These are phyloP conservation scores for Perithous albicinctus DNA, from an alignment of 2,888 invertebrate species.

Conservation along the genomic window DNA sequence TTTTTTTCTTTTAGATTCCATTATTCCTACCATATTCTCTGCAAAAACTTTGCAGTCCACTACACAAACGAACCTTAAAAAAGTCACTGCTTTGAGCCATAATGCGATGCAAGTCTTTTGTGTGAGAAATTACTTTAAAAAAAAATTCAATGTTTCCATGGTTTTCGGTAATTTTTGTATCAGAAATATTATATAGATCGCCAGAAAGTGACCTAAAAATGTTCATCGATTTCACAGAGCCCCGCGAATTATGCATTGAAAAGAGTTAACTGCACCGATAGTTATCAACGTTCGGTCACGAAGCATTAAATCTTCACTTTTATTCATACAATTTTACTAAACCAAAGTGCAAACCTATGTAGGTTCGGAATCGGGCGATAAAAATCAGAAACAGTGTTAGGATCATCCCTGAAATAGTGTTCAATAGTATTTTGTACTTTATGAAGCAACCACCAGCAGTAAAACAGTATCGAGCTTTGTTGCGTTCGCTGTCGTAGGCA, in stretches of 20 bases:
- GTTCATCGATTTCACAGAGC: no score
- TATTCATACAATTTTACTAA: background rate
- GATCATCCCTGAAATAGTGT: no score
- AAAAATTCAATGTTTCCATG: background rate
- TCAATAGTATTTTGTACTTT: conserved; percentile 1
- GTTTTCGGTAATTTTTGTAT: background rate
- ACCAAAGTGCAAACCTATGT: background rate
- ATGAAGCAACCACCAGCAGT: conserved; percentile 12
- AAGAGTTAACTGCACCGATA: background rate
- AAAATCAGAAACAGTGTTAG: background rate
- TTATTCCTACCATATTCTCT: no score
- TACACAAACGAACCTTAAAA: no score
- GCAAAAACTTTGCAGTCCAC: no score
- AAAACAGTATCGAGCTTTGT: conserved; percentile 1
- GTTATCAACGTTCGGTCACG: background rate
- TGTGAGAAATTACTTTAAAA: no score
- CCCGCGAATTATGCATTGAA: no score
- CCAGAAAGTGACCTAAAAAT: no score
- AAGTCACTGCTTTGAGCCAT: no score
- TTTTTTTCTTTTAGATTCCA: no score
- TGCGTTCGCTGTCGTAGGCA: background rate
- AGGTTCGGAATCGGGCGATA: background rate
- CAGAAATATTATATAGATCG: no score
- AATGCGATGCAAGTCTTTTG: no score
- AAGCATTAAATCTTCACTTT: background rate